phyloP scores from a whole-genome alignment of 2,888 invertebrate genomes.

The Campaea margaritaria region DNA sequence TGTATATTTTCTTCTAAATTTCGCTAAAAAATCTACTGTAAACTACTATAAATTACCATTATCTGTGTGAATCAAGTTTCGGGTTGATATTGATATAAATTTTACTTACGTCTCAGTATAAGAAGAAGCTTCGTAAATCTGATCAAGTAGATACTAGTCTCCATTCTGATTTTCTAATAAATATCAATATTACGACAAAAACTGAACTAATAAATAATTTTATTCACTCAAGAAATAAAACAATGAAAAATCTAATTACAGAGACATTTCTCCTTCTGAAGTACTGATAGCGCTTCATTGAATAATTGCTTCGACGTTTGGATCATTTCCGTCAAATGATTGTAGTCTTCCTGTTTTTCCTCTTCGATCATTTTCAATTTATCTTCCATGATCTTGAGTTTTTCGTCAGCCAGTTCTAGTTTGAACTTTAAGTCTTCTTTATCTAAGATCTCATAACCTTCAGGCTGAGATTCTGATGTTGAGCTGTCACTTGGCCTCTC shows the following conservation, averaged over 20 bases:
- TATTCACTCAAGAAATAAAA: slow-evolving; percentile 41
- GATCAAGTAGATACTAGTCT: too few species aligned
- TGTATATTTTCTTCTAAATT: neutral
- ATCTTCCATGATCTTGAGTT: slow-evolving; percentile 87
- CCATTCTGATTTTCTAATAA: too few species aligned
- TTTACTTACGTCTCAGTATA: too few species aligned
- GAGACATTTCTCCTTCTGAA: slow-evolving; percentile 75
- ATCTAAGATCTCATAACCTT: slow-evolving; percentile 62
- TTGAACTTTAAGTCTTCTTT: slow-evolving; percentile 76
- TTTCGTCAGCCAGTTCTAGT: slow-evolving; percentile 87
- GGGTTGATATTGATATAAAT: too few species aligned
- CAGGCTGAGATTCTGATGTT: slow-evolving; percentile 59
- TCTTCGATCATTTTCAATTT: slow-evolving; percentile 86
- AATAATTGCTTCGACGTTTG: slow-evolving; percentile 85
- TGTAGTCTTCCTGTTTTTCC: slow-evolving; percentile 86
- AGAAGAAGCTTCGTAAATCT: too few species aligned
- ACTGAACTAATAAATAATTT: slow-evolving; percentile 33
- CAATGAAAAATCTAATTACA: slow-evolving; percentile 58
- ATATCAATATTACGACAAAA: neutral
- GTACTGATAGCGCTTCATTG: slow-evolving; percentile 79
- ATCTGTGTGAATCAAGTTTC: too few species aligned
- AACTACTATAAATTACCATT: neutral
- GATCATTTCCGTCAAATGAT: slow-evolving; percentile 83
- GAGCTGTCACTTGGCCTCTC: slow-evolving; percentile 65
- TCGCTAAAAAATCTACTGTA: neutral